Evolutionary conservation across 2,797 vertebrate species (phyloP).

Genomic region (Silurus aristotelis): DNA sequence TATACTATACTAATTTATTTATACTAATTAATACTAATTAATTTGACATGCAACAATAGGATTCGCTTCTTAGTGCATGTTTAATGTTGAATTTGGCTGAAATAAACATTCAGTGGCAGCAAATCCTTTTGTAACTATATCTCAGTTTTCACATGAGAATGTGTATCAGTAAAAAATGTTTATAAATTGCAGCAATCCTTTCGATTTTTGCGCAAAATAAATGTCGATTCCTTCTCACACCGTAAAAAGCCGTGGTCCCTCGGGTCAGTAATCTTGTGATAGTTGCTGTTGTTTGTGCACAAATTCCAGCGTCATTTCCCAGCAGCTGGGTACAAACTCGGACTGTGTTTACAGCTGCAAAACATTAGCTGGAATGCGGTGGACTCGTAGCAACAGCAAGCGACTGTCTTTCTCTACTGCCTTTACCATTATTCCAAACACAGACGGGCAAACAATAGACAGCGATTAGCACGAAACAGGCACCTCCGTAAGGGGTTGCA

Average conservation of each 20-base stretch:
- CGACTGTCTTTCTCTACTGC: conserved; percentile 30
- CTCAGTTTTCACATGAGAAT: neutral
- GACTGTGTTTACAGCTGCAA: conserved; percentile 58
- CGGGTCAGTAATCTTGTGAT: neutral
- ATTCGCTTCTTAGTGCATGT: neutral
- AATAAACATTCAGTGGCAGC: neutral
- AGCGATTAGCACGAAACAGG: conserved; percentile 52
- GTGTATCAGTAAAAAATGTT: neutral
- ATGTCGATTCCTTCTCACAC: conserved; percentile 16
- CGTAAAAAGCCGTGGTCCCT: conserved; percentile 25
- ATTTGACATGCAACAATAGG: neutral
- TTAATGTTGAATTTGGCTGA: neutral
- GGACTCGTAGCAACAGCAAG: conserved; percentile 42
- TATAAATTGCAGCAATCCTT: neutral
- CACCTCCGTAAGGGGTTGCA: conserved; percentile 46
- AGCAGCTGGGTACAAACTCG: conserved; percentile 56
- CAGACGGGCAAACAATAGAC: conserved; percentile 54
- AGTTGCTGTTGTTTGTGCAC: conserved; percentile 44
- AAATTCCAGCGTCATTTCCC: conserved; percentile 47
- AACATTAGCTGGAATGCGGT: conserved; percentile 52
- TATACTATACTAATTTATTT: too few relatives aligned
- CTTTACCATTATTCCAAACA: conserved; percentile 53
- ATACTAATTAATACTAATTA: too few relatives aligned
- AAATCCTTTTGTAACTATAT: neutral
- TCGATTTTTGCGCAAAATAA: neutral